Evolutionary conservation across 2,888 invertebrate genomes (phyloP).

Genomic region (Microplitis manilae): DNA sequence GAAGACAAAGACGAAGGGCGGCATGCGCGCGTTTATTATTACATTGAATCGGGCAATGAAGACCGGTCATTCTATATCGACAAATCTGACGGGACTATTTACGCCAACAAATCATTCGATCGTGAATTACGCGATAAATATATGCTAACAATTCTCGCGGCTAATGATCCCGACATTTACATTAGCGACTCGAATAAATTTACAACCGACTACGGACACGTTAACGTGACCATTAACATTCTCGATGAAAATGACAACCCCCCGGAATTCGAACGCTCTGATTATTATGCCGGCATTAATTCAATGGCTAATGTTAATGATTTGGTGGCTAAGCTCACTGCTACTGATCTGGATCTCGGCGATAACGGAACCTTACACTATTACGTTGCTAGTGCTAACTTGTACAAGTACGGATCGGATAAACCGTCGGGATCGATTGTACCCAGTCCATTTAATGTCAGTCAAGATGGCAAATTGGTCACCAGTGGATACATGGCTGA

Average conservation of each 20-base stretch:
- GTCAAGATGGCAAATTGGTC: conserved; percentile 79
- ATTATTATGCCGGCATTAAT: conserved; percentile 83
- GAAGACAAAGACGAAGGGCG: conserved; percentile 85
- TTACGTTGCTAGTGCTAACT: conserved; percentile 85
- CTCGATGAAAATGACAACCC: conserved; percentile 90
- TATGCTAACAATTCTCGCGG: conserved; percentile 84
- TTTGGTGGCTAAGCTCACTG: conserved; percentile 82
- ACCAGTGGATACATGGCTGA: conserved; percentile 90
- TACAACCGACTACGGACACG: conserved; percentile 76
- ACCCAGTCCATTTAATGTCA: conserved; percentile 89
- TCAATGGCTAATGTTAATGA: conserved; percentile 85
- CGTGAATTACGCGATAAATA: conserved; percentile 85
- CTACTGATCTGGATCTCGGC: conserved; percentile 87
- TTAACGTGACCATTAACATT: conserved; percentile 81
- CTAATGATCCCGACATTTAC: conserved; percentile 86
- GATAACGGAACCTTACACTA: conserved; percentile 88
- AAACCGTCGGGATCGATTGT: conserved; percentile 88
- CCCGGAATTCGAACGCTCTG: conserved; percentile 79
- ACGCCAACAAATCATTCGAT: conserved; percentile 86
- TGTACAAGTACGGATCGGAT: conserved; percentile 84
- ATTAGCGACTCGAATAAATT: conserved; percentile 70
- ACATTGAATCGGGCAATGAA: conserved; percentile 84
- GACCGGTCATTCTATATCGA: conserved; percentile 85
- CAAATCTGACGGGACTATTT: conserved; percentile 84
- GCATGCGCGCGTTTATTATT: conserved; percentile 88